Evolutionary conservation across 2,113 vertebrate genomes (phyloP), one percentile per base, ranked within the genome.

Genomic region (Peromyscus californicus): DNA sequence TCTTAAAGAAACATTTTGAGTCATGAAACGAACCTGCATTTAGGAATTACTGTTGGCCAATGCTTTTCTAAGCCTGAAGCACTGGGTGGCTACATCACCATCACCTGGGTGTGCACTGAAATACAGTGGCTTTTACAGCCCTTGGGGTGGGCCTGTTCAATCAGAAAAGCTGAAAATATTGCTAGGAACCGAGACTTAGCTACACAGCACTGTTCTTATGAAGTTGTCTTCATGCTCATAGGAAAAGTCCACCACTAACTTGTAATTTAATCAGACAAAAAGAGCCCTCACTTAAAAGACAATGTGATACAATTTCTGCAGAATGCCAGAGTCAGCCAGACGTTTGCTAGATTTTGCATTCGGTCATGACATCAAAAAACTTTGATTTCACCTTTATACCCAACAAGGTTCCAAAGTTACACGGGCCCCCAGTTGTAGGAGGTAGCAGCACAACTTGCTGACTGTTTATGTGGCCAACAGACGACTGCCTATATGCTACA

Each of bases 281-380:
- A 59, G 1, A 36, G 16, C 1, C 39, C 4, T 89, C 26, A 39
- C 42, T 70, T 61, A 57, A 17, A 74, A 69, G 22, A 94, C 87
- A 39, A 65, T 31, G 17, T 87, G 54, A 70, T 79, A 54, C 5
- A 63, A 21, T 97, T 72, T 74, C 15, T 92, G 36, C 33, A 39
- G 12, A 61, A 45, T 82, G 24, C 36, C 65, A 79, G 21, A 65
- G 63, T 31, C 12, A 82, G 26, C 39, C 33, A 48, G 16, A 21
- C 11, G 15, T 80, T 90, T 95, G 48, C 51, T 91, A 61, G 11
- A 75, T 51, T 96, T 96, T 96, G 9, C 3, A 69, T 93, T 74
- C 6, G 65, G 57, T 63, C 39, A 45, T 12, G 19, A 57, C 69
- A 69, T 67, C 5, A 79, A 57, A 36, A 59, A 6, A 45, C 36